These are phyloP conservation scores for Cephus nigrinus DNA, from an alignment of 2,888 invertebrate genomes.

Conservation along the genomic window DNA sequence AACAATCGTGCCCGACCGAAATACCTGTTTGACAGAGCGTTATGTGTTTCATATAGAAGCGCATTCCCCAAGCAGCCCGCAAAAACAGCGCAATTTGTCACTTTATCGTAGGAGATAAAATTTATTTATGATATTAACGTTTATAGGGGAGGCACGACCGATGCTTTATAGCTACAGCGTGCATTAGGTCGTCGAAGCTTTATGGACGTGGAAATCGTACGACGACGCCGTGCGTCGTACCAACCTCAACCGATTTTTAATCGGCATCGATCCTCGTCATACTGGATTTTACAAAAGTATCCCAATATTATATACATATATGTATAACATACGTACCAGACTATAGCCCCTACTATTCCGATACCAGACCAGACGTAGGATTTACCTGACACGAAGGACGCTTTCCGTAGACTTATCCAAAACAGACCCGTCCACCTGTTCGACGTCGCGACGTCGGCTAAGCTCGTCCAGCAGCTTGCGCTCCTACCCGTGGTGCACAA, in stretches of 20 bases:
- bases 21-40: background rate
- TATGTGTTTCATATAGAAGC: background rate
- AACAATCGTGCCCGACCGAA: background rate
- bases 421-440: background rate
- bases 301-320: background rate
- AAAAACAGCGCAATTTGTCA: conserved; percentile 39
- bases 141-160: conserved; percentile 1
- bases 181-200: background rate
- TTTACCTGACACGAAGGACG: background rate
- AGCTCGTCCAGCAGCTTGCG: background rate
- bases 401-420: background rate
- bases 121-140: conserved; percentile 21
- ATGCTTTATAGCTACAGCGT: background rate
- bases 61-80: background rate
- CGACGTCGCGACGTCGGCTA: background rate
- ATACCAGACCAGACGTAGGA: background rate
- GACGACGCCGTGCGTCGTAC: background rate
- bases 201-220: background rate
- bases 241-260: background rate
- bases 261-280: background rate
- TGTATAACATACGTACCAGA: background rate
- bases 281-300: background rate
- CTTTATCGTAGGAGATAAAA: conserved; percentile 23
- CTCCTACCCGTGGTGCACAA: conserved; percentile 15
- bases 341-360: background rate